Evolutionary conservation across 2,113 vertebrate species (phyloP).

Genomic region (Amazona guildingii): DNA sequence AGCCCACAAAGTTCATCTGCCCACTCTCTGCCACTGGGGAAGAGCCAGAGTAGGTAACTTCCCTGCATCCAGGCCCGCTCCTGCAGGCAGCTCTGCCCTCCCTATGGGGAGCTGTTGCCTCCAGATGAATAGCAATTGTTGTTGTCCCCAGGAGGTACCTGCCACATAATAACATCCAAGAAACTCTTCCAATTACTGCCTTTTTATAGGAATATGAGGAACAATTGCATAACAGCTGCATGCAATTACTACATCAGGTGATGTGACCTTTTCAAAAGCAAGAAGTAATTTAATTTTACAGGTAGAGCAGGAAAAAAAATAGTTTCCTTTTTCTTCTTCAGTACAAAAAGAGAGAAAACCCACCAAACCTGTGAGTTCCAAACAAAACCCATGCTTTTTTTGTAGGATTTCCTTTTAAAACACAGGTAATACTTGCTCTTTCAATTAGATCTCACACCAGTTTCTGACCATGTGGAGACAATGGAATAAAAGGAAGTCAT

Average conservation of each 20-base stretch:
- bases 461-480: background rate
- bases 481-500: background rate
- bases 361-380: background rate
- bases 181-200: background rate
- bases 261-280: conserved; percentile 5
- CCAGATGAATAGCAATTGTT: background rate
- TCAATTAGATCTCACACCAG: background rate
- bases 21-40: rapidly evolving
- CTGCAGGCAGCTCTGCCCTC: background rate
- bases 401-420: background rate
- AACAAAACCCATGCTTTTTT: background rate
- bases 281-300: background rate
- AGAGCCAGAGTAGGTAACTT: background rate
- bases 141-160: background rate
- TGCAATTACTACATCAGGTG: background rate
- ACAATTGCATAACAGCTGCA: background rate
- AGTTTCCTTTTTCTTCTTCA: background rate
- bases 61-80: background rate
- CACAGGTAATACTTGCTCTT: background rate
- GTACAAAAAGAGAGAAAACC: background rate
- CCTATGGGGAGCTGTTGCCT: background rate
- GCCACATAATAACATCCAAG: background rate
- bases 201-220: background rate
- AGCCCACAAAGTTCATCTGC: background rate
- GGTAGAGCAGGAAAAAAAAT: background rate